Percentiles rank a stretch among this genome's conserved stretches.
Evolutionary conservation across 2,888 invertebrate genomes (phyloP).

Genomic region (Xanthorhoe spadicearia): DNA sequence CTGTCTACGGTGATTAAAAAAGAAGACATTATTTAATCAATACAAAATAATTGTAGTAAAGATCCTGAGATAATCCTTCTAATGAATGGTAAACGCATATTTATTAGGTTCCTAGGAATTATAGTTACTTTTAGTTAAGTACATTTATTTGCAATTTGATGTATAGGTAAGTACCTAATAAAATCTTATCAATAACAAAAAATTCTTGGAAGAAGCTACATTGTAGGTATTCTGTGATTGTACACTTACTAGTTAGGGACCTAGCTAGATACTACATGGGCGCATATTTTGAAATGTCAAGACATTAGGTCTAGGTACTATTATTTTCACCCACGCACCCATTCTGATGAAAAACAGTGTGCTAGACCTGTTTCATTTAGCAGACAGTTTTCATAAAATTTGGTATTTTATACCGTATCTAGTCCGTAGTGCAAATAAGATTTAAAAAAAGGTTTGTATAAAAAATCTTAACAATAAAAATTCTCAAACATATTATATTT

Average conservation of each 20-base stretch:
- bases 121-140: background rate
- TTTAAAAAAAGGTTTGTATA: conserved; percentile 17
- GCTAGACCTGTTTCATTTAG: conserved; percentile 33
- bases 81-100: no score
- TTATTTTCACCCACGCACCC: conserved; percentile 75
- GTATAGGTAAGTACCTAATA: no score
- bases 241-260: no score
- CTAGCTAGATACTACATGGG: conserved; percentile 25
- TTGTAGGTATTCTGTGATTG: no score
- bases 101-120: no score
- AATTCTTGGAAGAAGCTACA: conserved; percentile 23
- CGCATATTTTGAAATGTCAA: conserved; percentile 73
- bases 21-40: background rate
- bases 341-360: conserved; percentile 59
- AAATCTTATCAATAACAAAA: conserved; percentile 17
- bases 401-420: conserved; percentile 6
- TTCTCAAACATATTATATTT: background rate
- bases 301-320: conserved; percentile 64
- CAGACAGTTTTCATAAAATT: conserved; percentile 32
- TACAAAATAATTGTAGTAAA: no score
- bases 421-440: conserved; percentile 27
- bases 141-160: conserved; percentile 17
- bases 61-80: no score
- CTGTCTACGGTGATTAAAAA: background rate
- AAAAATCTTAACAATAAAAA: conserved; percentile 1